These are phyloP conservation scores for Polymixis flavicincta DNA, from an alignment of 2,888 invertebrate species.

Conservation along the genomic window DNA sequence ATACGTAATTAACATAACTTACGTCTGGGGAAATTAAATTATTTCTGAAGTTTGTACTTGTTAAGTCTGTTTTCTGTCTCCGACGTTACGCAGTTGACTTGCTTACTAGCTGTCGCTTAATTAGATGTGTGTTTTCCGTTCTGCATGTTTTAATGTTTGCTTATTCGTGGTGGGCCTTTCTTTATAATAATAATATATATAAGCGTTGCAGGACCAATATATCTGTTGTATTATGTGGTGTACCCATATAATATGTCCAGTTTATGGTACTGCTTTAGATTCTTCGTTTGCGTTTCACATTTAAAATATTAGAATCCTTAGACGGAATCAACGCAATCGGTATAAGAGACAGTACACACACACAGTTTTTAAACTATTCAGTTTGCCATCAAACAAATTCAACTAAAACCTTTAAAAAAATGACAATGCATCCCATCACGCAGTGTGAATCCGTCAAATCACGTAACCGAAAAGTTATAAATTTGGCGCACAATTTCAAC, in stretches of 20 bases:
- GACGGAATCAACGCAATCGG: background rate
- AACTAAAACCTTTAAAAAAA: background rate
- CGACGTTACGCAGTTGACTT: slow-evolving; percentile 22
- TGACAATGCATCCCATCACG: background rate
- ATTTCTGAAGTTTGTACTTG: slow-evolving; percentile 21
- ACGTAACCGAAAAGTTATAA: slow-evolving; percentile 42
- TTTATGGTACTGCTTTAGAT: background rate
- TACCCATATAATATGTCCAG: background rate
- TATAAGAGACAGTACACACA: too few species aligned
- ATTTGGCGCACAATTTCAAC: slow-evolving; percentile 41
- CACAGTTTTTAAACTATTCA: too few species aligned
- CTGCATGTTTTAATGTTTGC: background rate
- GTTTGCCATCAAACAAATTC: background rate
- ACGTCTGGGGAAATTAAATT: slow-evolving; percentile 30
- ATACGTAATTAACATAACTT: slow-evolving; percentile 19
- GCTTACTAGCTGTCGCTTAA: slow-evolving; percentile 19
- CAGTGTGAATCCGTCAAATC: slow-evolving; percentile 10
- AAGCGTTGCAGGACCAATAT: too few species aligned
- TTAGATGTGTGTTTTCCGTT: slow-evolving; percentile 21
- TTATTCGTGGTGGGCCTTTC: background rate
- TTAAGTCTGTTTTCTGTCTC: slow-evolving; percentile 25
- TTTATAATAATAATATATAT: too few species aligned
- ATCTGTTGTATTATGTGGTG: too few species aligned
- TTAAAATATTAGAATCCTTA: too few species aligned
- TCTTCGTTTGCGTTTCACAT: background rate